Conservation (phyloP, 2,888 invertebrate genomes). For the Chironomus riparius region DNA sequence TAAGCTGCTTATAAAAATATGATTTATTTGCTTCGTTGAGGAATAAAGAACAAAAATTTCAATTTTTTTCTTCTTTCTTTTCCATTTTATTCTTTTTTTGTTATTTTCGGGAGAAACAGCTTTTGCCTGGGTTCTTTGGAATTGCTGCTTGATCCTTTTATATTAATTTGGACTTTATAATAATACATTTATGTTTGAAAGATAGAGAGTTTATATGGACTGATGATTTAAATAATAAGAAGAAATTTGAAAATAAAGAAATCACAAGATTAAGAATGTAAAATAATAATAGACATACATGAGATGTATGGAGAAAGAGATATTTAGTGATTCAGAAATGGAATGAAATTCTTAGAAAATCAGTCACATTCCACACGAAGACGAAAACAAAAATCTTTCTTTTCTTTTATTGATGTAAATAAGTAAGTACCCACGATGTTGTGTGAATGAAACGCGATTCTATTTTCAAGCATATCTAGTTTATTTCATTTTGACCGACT, state of each 20-base stretch:
- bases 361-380: not conserved
- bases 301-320: not conserved
- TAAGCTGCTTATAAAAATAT: constrained; percentile 27
- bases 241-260: constrained; percentile 7
- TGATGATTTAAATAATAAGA: constrained; percentile 10
- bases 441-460: no score
- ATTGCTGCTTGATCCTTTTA: constrained; percentile 24
- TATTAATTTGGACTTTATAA: constrained; percentile 21
- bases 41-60: constrained; percentile 13
- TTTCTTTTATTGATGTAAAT: not conserved
- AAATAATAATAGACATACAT: not conserved
- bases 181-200: constrained; percentile 11
- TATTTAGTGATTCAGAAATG: no score
- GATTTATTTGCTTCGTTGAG: constrained; percentile 24
- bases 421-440: no score
- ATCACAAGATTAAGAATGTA: constrained; percentile 6
- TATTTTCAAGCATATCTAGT: not conserved
- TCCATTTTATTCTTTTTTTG: not conserved
- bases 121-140: constrained; percentile 22
- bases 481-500: not conserved
- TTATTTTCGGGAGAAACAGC: constrained; percentile 1
- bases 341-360: constrained; percentile 1
- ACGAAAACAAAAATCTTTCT: not conserved
- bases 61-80: not conserved
- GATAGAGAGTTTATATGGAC: constrained; percentile 10